phyloP scores from a whole-genome alignment of 2,888 invertebrate genomes.

The Neuroscelio doddi region DNA sequence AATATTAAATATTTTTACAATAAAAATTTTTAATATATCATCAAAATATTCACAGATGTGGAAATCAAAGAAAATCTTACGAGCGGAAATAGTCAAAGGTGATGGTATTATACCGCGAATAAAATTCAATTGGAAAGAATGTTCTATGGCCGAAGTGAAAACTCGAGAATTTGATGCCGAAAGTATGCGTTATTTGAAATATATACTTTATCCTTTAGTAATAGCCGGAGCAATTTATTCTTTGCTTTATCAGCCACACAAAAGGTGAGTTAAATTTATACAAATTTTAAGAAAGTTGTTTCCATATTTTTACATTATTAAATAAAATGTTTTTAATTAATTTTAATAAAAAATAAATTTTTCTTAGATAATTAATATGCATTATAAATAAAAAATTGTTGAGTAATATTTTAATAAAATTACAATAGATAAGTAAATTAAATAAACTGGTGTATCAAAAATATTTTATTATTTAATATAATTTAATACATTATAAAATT shows the following conservation, averaged over 20 bases:
- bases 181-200: slow-evolving; percentile 93
- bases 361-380: too few relatives aligned
- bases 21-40: slow-evolving; percentile 53
- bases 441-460: too few relatives aligned
- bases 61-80: slow-evolving; percentile 95
- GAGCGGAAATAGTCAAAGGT: slow-evolving; percentile 76
- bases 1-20: neutral
- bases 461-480: too few relatives aligned
- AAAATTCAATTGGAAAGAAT: slow-evolving; percentile 66
- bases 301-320: too few relatives aligned
- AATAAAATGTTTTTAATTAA: too few relatives aligned
- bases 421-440: too few relatives aligned
- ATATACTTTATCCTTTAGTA: slow-evolving; percentile 91
- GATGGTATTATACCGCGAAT: slow-evolving; percentile 65
- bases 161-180: slow-evolving; percentile 92
- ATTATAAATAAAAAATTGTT: too few relatives aligned
- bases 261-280: slow-evolving; percentile 77
- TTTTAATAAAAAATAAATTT: too few relatives aligned
- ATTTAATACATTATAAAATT: too few relatives aligned
- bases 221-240: slow-evolving; percentile 92
- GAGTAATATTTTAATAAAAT: too few relatives aligned
- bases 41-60: too few relatives aligned
- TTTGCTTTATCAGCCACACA: slow-evolving; percentile 93
- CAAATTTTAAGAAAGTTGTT: too few relatives aligned
- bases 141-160: slow-evolving; percentile 80